phyloP scores from a whole-genome alignment of 2,888 invertebrate genomes.

The Dicycla oo region DNA sequence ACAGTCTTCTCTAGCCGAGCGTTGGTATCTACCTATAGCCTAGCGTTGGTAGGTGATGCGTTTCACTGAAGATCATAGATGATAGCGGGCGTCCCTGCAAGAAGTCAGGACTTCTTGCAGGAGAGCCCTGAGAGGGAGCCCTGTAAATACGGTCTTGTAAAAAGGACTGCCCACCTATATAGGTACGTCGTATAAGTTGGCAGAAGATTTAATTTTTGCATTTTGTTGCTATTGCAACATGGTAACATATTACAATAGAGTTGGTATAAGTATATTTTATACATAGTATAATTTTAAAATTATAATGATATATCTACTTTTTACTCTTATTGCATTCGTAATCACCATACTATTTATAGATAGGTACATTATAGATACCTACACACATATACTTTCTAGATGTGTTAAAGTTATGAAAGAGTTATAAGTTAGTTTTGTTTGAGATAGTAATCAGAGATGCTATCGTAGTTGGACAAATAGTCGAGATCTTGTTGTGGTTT shows the following conservation, averaged over 20 bases:
- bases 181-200: background rate
- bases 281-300: no score
- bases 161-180: background rate
- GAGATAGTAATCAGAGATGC: slow-evolving; percentile 74
- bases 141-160: background rate
- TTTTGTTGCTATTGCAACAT: no score
- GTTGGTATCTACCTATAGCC: background rate
- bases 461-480: slow-evolving; percentile 66
- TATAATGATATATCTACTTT: no score
- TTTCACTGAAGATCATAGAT: background rate
- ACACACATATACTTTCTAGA: slow-evolving; percentile 39
- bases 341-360: background rate
- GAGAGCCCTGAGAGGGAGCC: no score
- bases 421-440: slow-evolving; percentile 6
- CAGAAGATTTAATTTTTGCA: background rate
- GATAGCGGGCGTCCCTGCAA: background rate
- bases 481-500: slow-evolving; percentile 44
- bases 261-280: no score
- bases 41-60: no score
- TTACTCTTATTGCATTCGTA: background rate
- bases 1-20: no score
- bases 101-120: background rate
- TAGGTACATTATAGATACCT: no score
- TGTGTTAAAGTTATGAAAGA: slow-evolving; percentile 39
- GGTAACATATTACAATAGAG: no score